These are phyloP conservation scores for Microdon myrmicae DNA, from an alignment of 2,888 invertebrate species.

Conservation along the genomic window DNA sequence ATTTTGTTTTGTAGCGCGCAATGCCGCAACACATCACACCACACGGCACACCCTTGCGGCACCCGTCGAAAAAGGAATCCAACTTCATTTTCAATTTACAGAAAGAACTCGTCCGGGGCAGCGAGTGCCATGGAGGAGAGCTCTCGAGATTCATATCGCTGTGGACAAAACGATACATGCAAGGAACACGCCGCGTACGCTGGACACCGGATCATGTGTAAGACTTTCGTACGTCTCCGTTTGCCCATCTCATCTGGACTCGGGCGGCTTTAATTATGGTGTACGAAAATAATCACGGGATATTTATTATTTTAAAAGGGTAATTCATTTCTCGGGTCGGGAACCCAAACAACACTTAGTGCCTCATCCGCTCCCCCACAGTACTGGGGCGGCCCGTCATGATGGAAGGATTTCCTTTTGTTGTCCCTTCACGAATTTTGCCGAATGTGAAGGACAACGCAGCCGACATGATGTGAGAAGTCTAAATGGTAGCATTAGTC, in stretches of 20 bases:
- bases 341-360: conserved; percentile 52
- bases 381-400: neutral
- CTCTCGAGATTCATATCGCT: conserved; percentile 38
- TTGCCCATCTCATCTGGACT: conserved; percentile 3
- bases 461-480: conserved; percentile 12
- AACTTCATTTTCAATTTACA: conserved; percentile 35
- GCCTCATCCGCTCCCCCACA: conserved; percentile 21
- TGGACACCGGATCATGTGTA: conserved; percentile 2
- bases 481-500: conserved; percentile 48
- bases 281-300: conserved; percentile 52
- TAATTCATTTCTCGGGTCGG: conserved; percentile 52
- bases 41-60: neutral
- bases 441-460: conserved; percentile 14
- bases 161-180: conserved; percentile 49
- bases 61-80: conserved; percentile 2
- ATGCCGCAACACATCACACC: too few species aligned
- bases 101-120: conserved; percentile 2
- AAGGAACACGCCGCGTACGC: conserved; percentile 40
- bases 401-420: conserved; percentile 19
- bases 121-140: conserved; percentile 2
- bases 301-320: conserved; percentile 53
- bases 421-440: conserved; percentile 17
- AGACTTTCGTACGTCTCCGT: neutral
- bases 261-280: conserved; percentile 51
- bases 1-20: conserved; percentile 2